Base-by-base conservation (phyloP, 2,113 vertebrate genomes). In the Prochilodus magdalenae region DNA sequence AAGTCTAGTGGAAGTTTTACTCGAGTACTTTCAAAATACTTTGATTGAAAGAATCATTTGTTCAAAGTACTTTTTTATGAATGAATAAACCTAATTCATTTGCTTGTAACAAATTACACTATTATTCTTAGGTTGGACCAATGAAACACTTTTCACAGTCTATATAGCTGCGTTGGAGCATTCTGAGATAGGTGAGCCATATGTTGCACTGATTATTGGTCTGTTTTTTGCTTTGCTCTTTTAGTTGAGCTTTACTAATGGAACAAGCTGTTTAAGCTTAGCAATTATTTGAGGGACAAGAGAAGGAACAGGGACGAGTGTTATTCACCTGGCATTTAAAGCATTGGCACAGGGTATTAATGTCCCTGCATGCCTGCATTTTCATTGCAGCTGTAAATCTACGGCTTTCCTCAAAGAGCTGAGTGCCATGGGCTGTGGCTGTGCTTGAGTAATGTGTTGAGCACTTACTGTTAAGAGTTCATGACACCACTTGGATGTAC, bases 381-480 rank as follows among this genome's bases (percentile, higher is more conserved):
- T 36, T 22, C 8, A 36, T 13, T 36, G 18, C 29, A 40, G 16
- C 65, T 67, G 30, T 18, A 67, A 18, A 57, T 57, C 53, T 6
- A 6, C 53, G 5, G 20, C 53, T 22, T 57, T 57, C 0, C 53
- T 57, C 18, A 22, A n/a, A 57, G 63, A 66, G 15, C 8, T 33
- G 63, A 53, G 7, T 53, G 70, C 40, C 40, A 26, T 27, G 69
- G n/a, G n/a, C 70, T 51, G 44, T 27, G 70, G 20, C 14, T 49
- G 5, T 27, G 70, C 2, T 27, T 57, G 53, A 73, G 49, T 81
- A 67, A 67, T 75, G 49, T 57, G 73, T 69, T 70, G 44, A n/a
- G 44, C 29, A 75, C 30, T 40, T 83, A 67, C 49, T 33, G 65
- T 71, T 57, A 83, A 55, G 62, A 76, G 51, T 62, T 65, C 57